Conservation (phyloP, 2,113 vertebrate species). For the Glareola pratincola region DNA sequence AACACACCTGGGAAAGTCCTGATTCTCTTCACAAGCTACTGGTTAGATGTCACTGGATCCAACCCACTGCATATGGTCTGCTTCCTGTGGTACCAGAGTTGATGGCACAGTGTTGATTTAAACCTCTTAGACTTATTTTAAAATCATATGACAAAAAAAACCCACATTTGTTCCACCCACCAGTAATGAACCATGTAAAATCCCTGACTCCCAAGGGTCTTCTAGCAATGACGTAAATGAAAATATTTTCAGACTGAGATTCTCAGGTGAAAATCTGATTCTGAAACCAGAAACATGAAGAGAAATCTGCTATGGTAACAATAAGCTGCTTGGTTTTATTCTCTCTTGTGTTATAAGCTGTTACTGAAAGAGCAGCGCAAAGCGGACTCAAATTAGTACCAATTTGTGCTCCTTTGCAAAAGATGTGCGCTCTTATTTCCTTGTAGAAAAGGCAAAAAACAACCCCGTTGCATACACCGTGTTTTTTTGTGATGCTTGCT, state of each 20-base stretch:
- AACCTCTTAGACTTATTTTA: neutral
- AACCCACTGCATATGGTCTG: neutral
- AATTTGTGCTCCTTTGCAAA: neutral
- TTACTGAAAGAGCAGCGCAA: accelerated
- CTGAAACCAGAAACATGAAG: neutral
- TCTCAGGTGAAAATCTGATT: neutral
- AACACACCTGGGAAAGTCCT: neutral
- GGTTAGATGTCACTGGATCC: neutral
- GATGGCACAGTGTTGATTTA: neutral
- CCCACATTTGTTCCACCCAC: neutral
- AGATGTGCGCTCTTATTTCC: neutral
- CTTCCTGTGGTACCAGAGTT: neutral
- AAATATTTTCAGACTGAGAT: neutral
- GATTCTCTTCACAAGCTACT: neutral
- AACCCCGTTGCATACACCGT: accelerated
- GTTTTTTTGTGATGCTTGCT: neutral
- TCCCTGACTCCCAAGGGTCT: neutral
- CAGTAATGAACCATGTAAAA: neutral
- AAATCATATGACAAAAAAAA: neutral
- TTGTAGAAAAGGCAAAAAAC: neutral
- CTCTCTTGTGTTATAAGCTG: neutral
- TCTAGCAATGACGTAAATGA: neutral
- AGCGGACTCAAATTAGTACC: neutral
- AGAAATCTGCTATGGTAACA: neutral
- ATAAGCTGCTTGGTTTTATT: neutral